Conservation (phyloP, 2,113 vertebrate species). For the Cephalopterus ornatus region DNA sequence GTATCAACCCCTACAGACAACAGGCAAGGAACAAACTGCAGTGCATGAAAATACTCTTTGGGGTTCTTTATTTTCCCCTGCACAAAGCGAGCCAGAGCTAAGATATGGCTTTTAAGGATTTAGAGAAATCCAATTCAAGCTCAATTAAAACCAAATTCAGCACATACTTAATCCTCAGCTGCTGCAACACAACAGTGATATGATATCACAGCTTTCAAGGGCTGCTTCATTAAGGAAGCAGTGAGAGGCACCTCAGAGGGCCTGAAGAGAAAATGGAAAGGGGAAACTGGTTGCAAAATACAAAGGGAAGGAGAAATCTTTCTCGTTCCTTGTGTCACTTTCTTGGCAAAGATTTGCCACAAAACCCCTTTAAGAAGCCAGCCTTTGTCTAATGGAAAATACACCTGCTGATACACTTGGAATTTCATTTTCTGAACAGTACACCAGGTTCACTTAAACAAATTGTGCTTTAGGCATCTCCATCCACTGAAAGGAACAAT, state of each 20-base stretch:
- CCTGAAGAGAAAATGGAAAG: not conserved
- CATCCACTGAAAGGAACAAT: not conserved
- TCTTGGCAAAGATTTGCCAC: not conserved
- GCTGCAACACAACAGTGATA: not conserved
- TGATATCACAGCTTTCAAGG: not conserved
- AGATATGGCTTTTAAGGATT: not conserved
- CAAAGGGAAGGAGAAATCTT: not conserved
- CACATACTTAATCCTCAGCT: not conserved
- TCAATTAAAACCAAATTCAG: slow-evolving; percentile 29
- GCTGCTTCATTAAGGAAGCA: not conserved
- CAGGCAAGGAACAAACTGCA: not conserved
- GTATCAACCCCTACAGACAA: not conserved
- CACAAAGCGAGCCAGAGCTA: not conserved
- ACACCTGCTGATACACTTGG: not conserved
- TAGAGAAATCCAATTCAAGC: slow-evolving; percentile 20
- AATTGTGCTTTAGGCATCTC: not conserved
- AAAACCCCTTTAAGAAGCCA: not conserved
- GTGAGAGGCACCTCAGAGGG: not conserved
- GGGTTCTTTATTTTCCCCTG: not conserved
- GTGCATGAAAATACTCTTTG: not conserved
- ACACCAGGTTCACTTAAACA: not conserved
- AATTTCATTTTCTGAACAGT: not conserved
- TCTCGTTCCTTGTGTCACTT: not conserved
- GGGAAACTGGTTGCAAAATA: not conserved
- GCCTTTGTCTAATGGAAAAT: not conserved